Percentiles rank a stretch among this genome's conserved stretches.
Conservation (phyloP, 2,113 vertebrate genomes). For the Mixornis gularis region DNA sequence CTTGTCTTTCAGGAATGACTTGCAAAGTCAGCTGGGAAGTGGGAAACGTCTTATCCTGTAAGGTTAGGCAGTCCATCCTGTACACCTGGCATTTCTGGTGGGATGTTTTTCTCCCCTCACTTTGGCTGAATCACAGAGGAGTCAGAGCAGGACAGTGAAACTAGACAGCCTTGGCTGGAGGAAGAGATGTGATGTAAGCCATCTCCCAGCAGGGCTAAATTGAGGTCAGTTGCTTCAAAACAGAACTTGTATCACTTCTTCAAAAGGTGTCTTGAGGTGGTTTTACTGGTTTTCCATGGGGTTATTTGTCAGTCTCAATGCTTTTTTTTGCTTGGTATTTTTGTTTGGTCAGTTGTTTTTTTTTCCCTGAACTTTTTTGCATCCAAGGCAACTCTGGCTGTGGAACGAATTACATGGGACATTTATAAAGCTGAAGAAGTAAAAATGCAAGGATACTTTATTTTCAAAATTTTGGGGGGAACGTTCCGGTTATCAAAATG, state of each 20-base stretch:
- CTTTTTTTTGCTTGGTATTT: rapidly evolving
- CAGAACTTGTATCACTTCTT: not conserved
- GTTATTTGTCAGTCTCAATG: not conserved
- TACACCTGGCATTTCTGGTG: not conserved
- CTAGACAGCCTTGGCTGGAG: not conserved
- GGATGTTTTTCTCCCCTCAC: not conserved
- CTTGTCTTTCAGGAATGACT: not conserved
- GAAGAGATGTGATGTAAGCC: not conserved
- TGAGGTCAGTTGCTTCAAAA: not conserved
- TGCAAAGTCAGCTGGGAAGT: not conserved
- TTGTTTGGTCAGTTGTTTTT: rapidly evolving
- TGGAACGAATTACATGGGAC: not conserved
- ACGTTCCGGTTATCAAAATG: not conserved
- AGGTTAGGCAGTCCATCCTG: not conserved
- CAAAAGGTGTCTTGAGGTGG: not conserved
- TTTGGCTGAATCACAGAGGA: not conserved
- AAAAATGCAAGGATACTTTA: not conserved
- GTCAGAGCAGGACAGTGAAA: not conserved
- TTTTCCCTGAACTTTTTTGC: not conserved
- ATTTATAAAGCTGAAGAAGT: not conserved
- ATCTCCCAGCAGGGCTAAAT: not conserved
- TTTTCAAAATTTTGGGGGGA: rapidly evolving
- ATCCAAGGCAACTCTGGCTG: not conserved
- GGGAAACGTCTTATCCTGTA: not conserved
- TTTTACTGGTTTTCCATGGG: not conserved